phyloP scores from a whole-genome alignment of 2,797 vertebrate species.

The Sebastes miniatus region DNA sequence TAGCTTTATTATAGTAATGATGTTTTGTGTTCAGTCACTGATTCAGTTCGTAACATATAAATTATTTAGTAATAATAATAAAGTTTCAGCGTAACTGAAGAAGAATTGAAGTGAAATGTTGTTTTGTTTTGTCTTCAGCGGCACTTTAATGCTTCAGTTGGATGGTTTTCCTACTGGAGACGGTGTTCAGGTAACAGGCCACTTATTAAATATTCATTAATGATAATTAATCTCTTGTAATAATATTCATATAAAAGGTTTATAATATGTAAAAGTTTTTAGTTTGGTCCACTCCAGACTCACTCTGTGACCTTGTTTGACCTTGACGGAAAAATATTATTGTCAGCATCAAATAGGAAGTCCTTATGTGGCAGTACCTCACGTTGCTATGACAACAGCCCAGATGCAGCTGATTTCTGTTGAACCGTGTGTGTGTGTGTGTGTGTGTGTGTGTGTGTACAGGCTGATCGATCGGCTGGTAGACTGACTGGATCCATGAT shows the following conservation, averaged over 20 bases:
- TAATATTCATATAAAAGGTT: no score
- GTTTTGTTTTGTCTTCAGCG: constrained; percentile 56
- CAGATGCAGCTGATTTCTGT: neutral
- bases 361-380: neutral
- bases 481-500: constrained; percentile 92
- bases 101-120: neutral
- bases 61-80: neutral
- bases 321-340: neutral
- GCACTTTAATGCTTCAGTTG: constrained; percentile 83
- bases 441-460: constrained; percentile 23
- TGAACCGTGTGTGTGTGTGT: neutral
- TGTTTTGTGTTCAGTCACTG: neutral
- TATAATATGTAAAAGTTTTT: no score
- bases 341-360: constrained; percentile 4
- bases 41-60: neutral
- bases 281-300: no score
- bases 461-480: constrained; percentile 89
- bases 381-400: constrained; percentile 12
- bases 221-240: neutral
- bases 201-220: no score
- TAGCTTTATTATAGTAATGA: neutral
- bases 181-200: constrained; percentile 72
- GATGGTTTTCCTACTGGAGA: constrained; percentile 84
- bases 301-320: constrained; percentile 32
- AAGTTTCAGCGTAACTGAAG: neutral